Conservation (phyloP, 2,888 invertebrate species). For the Pseudococcus longispinus region DNA sequence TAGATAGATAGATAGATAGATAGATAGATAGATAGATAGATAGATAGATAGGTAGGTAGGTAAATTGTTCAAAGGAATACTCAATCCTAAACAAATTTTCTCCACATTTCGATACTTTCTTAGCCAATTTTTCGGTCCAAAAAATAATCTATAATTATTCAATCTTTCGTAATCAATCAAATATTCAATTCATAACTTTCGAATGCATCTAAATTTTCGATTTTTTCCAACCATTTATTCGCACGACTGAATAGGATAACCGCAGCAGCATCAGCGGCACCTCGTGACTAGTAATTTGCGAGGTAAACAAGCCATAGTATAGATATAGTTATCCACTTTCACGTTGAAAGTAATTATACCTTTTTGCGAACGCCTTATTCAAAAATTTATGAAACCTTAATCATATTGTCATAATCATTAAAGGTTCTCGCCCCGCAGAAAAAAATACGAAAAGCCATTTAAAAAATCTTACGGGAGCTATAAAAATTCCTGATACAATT, state of each 20-base stretch:
- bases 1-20: too few species aligned
- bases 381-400: constrained; percentile 57
- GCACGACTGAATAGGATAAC: too few species aligned
- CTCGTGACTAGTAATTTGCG: background rate
- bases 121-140: too few species aligned
- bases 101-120: too few species aligned
- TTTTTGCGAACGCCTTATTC: constrained; percentile 50
- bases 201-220: background rate
- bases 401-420: constrained; percentile 56
- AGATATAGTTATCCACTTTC: background rate
- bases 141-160: background rate
- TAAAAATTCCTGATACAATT: constrained; percentile 56
- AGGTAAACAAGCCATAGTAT: background rate
- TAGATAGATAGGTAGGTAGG: too few species aligned
- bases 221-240: background rate
- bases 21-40: background rate
- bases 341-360: constrained; percentile 10
- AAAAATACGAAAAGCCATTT: constrained; percentile 53
- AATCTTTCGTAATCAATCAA: background rate
- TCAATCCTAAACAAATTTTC: too few species aligned
- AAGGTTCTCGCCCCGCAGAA: constrained; percentile 28
- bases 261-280: background rate
- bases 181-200: background rate
- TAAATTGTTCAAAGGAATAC: too few species aligned
- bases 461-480: constrained; percentile 57